Evolutionary conservation across 2,888 invertebrate species (phyloP).

Genomic region (Ectemnius lituratus): DNA sequence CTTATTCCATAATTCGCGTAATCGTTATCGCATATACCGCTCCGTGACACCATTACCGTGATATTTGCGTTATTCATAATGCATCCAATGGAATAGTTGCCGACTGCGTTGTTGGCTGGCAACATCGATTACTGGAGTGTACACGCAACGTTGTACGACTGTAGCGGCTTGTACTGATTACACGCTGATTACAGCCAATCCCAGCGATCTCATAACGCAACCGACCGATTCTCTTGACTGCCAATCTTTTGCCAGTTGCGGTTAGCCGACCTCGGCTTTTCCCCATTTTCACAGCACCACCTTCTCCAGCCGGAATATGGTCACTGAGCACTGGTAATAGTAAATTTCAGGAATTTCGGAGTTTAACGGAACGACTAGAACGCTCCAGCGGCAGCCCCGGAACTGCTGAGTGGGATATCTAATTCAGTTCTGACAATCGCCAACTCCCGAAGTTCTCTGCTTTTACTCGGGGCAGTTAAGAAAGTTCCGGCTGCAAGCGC

Average conservation of each 20-base stretch:
- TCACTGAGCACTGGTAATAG: slow-evolving; percentile 1
- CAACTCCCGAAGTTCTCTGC: slow-evolving; percentile 12
- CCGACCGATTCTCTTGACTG: slow-evolving; percentile 20
- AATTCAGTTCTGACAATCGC: slow-evolving; percentile 30
- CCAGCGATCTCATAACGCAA: slow-evolving; percentile 25
- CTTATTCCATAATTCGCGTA: slow-evolving; percentile 37
- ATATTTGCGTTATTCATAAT: slow-evolving; percentile 50
- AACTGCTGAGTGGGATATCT: slow-evolving; percentile 4
- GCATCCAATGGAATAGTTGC: neutral
- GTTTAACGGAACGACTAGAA: neutral
- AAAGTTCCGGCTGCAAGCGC: neutral
- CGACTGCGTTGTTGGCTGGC: slow-evolving; percentile 14
- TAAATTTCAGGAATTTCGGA: neutral
- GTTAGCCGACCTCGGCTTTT: neutral
- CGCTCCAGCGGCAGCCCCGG: neutral
- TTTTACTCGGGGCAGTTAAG: slow-evolving; percentile 8
- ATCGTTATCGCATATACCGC: slow-evolving; percentile 34
- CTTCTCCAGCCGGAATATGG: neutral
- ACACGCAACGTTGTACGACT: slow-evolving; percentile 23
- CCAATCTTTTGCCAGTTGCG: slow-evolving; percentile 12
- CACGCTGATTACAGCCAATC: slow-evolving; percentile 50
- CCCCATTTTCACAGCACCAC: neutral
- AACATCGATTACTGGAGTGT: slow-evolving; percentile 30
- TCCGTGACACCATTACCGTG: slow-evolving; percentile 43
- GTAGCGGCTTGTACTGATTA: slow-evolving; percentile 32